Conservation (phyloP, 1,140 invertebrate genomes). For the Drosophila leontia region DNA sequence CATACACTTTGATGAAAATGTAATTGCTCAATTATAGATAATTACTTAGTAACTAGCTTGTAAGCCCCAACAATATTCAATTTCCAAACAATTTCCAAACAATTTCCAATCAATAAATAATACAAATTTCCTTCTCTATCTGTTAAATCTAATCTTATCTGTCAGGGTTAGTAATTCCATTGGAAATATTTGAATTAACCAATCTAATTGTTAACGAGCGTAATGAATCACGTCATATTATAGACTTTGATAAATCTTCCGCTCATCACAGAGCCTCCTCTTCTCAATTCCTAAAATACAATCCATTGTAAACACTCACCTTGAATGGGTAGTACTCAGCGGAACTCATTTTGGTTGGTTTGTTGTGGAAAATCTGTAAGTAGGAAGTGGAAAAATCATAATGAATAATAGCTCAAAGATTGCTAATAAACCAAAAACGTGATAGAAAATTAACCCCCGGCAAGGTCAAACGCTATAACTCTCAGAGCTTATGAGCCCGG, state of each 20-base stretch:
- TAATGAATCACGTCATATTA: slow-evolving; percentile 1
- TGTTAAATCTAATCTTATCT: slow-evolving; percentile 2
- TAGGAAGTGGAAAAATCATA: slow-evolving; percentile 39
- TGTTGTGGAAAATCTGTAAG: slow-evolving; percentile 65
- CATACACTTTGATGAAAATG: slow-evolving; percentile 3
- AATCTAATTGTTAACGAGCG: background rate
- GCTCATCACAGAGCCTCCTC: background rate
- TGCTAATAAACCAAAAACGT: slow-evolving; percentile 18
- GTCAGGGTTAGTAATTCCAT: background rate
- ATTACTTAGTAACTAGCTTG: slow-evolving; percentile 15
- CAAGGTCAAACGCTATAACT: slow-evolving; percentile 37
- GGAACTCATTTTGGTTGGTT: slow-evolving; percentile 77
- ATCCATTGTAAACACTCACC: slow-evolving; percentile 60
- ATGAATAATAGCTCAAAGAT: slow-evolving; percentile 42
- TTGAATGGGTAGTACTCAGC: slow-evolving; percentile 85
- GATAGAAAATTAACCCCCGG: slow-evolving; percentile 21
- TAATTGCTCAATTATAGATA: slow-evolving; percentile 38
- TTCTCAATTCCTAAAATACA: background rate
- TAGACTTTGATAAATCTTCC: slow-evolving; percentile 1
- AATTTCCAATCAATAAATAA: background rate
- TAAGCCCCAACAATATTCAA: background rate
- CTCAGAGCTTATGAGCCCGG: slow-evolving; percentile 19
- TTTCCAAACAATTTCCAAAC: background rate
- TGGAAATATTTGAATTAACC: background rate
- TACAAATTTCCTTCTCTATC: background rate